phyloP scores from a whole-genome alignment of 2,113 vertebrate genomes.

The Eulacestoma nigropectus region DNA sequence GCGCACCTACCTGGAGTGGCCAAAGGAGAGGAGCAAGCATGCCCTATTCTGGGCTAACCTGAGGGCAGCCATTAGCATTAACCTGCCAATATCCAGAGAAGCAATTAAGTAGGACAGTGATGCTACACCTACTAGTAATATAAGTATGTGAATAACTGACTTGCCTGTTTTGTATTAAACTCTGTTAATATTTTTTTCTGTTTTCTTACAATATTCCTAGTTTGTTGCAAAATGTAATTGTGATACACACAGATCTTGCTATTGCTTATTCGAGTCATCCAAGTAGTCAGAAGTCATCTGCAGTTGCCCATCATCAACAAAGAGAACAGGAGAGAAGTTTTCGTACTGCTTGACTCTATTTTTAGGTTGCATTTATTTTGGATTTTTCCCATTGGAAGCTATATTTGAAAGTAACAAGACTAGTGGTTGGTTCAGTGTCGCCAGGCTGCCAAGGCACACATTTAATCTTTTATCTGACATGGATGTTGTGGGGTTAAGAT shows the following conservation, averaged over 20 bases:
- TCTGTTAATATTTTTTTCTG: neutral
- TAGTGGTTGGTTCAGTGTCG: neutral
- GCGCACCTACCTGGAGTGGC: slow-evolving; percentile 89
- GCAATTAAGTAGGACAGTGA: slow-evolving; percentile 17
- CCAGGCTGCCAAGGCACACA: neutral
- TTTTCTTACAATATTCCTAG: neutral
- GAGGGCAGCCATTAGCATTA: slow-evolving; percentile 74
- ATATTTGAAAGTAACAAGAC: neutral
- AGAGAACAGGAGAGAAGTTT: neutral
- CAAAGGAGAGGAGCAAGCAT: slow-evolving; percentile 80
- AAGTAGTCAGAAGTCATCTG: neutral
- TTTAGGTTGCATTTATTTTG: neutral
- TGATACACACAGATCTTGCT: neutral
- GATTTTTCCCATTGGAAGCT: neutral
- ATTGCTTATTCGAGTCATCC: neutral
- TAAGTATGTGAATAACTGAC: neutral
- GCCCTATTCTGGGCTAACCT: slow-evolving; percentile 87
- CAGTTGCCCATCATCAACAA: neutral
- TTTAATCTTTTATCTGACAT: neutral
- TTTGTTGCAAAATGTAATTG: neutral
- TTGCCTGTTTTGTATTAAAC: neutral
- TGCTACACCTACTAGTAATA: neutral
- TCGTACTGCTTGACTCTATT: neutral
- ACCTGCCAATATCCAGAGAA: neutral
- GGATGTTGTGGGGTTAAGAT: neutral